Evolutionary conservation across 2,888 invertebrate species (phyloP).

Genomic region (Spodoptera littoralis): DNA sequence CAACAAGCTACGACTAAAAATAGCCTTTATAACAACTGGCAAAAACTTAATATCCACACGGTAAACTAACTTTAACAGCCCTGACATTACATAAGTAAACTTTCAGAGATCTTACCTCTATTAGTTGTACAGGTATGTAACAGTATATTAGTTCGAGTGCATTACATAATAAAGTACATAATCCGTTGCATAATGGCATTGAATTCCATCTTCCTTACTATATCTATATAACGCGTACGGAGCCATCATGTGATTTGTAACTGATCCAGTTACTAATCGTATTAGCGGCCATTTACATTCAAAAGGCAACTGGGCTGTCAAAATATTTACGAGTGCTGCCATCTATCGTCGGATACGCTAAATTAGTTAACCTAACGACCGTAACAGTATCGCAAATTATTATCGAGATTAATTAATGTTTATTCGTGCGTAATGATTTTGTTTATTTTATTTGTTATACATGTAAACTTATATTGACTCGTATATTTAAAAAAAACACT

Average conservation of each 20-base stretch:
- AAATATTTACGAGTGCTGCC: slow-evolving; percentile 59
- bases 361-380: slow-evolving; percentile 41
- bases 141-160: slow-evolving; percentile 13
- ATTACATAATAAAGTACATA: slow-evolving; percentile 1
- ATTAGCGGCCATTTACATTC: slow-evolving; percentile 55
- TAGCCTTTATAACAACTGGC: too few species aligned
- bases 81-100: too few species aligned
- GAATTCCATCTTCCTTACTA: slow-evolving; percentile 50
- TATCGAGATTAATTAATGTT: slow-evolving; percentile 37
- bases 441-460: slow-evolving; percentile 21
- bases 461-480: too few species aligned
- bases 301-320: slow-evolving; percentile 46
- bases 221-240: slow-evolving; percentile 51
- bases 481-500: too few species aligned
- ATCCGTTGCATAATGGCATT: slow-evolving; percentile 26
- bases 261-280: slow-evolving; percentile 40
- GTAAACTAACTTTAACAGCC: too few species aligned
- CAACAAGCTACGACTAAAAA: too few species aligned
- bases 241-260: slow-evolving; percentile 53
- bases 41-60: too few species aligned
- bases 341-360: slow-evolving; percentile 45
- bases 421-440: slow-evolving; percentile 17
- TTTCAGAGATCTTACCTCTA: too few species aligned
- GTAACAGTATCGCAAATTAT: slow-evolving; percentile 38
- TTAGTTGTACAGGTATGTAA: background rate